A percentile compares a stretch with the other conserved stretches of the same genome.
Evolutionary conservation across 2,797 vertebrate genomes (phyloP).

Genomic region (Coluber constrictor): DNA sequence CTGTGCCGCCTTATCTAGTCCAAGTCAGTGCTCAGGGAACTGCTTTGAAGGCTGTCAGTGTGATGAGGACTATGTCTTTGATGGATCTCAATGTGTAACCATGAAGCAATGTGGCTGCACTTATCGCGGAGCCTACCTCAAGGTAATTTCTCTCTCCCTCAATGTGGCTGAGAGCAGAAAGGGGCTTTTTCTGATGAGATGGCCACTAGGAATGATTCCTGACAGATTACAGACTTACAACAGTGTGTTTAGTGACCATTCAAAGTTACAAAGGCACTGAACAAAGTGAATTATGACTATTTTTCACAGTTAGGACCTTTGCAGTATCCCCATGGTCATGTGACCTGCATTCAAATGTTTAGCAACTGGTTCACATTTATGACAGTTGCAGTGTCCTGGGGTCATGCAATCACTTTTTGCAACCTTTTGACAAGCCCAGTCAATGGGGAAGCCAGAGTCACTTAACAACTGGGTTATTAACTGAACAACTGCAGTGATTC

Average conservation of each 20-base stretch:
- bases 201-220: background rate
- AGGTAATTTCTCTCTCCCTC: slow-evolving; percentile 1
- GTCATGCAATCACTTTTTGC: no score
- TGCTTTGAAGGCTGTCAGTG: slow-evolving; percentile 48
- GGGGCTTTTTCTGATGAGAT: background rate
- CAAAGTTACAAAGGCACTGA: background rate
- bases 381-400: no score
- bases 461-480: background rate
- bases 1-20: slow-evolving; percentile 16
- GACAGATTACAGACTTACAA: background rate
- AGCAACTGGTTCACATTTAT: no score
- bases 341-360: no score
- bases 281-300: no score
- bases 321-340: no score
- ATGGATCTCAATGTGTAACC: slow-evolving; percentile 5
- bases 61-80: background rate
- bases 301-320: background rate
- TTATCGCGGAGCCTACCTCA: slow-evolving; percentile 18
- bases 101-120: slow-evolving; percentile 35
- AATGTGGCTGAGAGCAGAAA: background rate
- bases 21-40: background rate
- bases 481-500: background rate
- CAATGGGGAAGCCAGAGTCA: no score
- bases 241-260: background rate
- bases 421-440: no score